Base-by-base conservation (phyloP, 2,797 vertebrate species). In the Leucoraja ocellata region DNA sequence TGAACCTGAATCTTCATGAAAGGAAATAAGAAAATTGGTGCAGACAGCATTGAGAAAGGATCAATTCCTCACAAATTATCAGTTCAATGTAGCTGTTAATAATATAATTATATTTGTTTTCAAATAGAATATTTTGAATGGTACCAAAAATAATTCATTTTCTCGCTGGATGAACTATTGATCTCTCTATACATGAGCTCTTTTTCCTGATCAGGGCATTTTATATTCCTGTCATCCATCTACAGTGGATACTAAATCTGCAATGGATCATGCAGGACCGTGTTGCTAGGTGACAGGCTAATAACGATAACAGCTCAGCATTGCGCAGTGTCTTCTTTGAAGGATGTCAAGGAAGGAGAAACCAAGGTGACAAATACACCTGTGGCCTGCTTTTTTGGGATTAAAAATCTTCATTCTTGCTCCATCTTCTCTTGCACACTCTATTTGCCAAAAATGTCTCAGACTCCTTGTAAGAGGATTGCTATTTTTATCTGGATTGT, bases 111-210 rank as follows among this genome's bases (percentile, higher is more conserved):
- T 54, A 92, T 54, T 76, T 92, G 21, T 9, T 74, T 92, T 74
- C 68, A 54, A 16, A 2, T 16, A 76, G 39, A 7, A 14, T 36
- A n/a, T 91, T 54, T 91, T 92, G 90, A 71, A 92, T 54, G 6
- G 25, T 54, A 39, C 23, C 8, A 54, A 54, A 46, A n/a, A 58
- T 76, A 54, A 36, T 46, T 76, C 58, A 74, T 76, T 92, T 46
- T 76, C 90, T 73, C 7, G 90, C 68, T 71, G 7, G 71, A 76
- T 73, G 13, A 23, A 76, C 23, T 54, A 58, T 92, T 92, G 90
- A 74, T 92, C 32, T 54, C 13, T 91, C 36, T 74, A 74, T 65
- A n/a, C 23, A 76, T 58, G 90, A 92, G 90, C 71, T 92, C 23
- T 92, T n/a, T 39, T 71, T 74, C 68, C 90, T 36, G 36, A 74